Percentiles rank a stretch among this genome's conserved stretches.
Conservation (phyloP, 2,888 invertebrate genomes). For the Acronicta leporina region DNA sequence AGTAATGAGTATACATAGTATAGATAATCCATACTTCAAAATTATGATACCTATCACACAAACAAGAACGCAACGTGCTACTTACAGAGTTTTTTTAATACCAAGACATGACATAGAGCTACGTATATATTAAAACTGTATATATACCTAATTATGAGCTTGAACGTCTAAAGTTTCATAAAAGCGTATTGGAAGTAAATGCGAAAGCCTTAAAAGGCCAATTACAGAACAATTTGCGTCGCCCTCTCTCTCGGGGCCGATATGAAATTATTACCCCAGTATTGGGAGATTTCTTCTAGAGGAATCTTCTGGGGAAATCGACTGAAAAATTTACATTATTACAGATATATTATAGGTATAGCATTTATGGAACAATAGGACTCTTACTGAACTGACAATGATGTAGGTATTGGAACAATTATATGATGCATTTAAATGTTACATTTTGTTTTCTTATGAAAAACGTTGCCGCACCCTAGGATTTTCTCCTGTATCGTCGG, state of each 20-base stretch:
- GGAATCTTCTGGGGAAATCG: conserved; percentile 63
- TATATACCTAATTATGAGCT: conserved; percentile 5
- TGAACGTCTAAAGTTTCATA: conserved; percentile 69
- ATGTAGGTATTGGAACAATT: too few relatives aligned
- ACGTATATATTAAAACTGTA: too few relatives aligned
- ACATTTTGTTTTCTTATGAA: too few relatives aligned
- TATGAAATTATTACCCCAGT: conserved; percentile 80
- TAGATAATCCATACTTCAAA: too few relatives aligned
- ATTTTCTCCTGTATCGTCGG: too few relatives aligned
- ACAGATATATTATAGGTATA: conserved; percentile 17
- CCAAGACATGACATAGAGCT: too few relatives aligned
- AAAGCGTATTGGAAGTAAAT: conserved; percentile 76
- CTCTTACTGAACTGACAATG: neutral
- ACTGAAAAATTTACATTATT: conserved; percentile 58
- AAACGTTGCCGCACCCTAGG: too few relatives aligned
- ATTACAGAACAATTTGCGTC: conserved; percentile 84
- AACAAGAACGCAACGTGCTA: too few relatives aligned
- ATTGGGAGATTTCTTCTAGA: conserved; percentile 66
- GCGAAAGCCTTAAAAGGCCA: conserved; percentile 84
- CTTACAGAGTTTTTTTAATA: too few relatives aligned
- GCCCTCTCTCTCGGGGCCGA: conserved; percentile 65
- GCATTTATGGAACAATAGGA: conserved; percentile 11
- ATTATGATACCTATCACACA: too few relatives aligned
- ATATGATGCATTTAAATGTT: too few relatives aligned
- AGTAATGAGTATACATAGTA: too few relatives aligned